Base-by-base conservation (phyloP, 2,888 invertebrate species). In the Tanypteryx hageni region DNA sequence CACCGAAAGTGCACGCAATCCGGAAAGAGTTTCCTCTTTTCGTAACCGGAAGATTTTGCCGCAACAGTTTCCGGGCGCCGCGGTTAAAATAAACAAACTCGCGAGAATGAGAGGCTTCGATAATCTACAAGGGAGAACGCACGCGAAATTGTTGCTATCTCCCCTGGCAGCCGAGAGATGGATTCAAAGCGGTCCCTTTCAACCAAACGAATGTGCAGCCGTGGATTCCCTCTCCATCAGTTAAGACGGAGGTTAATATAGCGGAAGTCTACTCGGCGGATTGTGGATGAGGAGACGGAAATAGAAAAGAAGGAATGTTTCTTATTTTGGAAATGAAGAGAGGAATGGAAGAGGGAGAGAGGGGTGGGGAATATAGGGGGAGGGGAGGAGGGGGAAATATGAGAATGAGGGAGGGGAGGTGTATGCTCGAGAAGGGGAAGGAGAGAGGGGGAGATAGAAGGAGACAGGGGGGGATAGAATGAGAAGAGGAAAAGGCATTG, bases 251-350 rank as follows among this genome's bases (percentile, higher is more conserved):
- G 27, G 68, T 27, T 76, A 76, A 76, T 76, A 76, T 27, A 27
- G 76, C 76, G 76, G 76, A 76, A 76, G 76, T 76, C 76, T 27
- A 22, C 76, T 76, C 16, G 76, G 0, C 76, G 76, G 76, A 76
- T 76, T 76, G 76, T 76, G 76, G 76, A 76, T 76, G 22, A 76
- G 76, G 22, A 76, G 76, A 76, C 76, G 7, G 27, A 76, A 76
- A 76, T 76, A 76, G 76, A 76, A 68, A n/a, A 76, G 76, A 22
- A 76, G 76, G 76, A 76, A 76, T 13, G 27, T 27, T 22, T 76
- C 76, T 76, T 22, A 76, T 76, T 76, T 76, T 76, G 76, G 76
- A 76, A 76, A 27, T 76, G 76, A 22, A 22, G 76, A 76, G 4
- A 13, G 27, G 76, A 27, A 13, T 18, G 22, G 68, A 68, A 18